A percentile compares a stretch with the other conserved stretches of the same genome.
Evolutionary conservation across 2,113 vertebrate species (phyloP).

Genomic region (Hylia prasina): DNA sequence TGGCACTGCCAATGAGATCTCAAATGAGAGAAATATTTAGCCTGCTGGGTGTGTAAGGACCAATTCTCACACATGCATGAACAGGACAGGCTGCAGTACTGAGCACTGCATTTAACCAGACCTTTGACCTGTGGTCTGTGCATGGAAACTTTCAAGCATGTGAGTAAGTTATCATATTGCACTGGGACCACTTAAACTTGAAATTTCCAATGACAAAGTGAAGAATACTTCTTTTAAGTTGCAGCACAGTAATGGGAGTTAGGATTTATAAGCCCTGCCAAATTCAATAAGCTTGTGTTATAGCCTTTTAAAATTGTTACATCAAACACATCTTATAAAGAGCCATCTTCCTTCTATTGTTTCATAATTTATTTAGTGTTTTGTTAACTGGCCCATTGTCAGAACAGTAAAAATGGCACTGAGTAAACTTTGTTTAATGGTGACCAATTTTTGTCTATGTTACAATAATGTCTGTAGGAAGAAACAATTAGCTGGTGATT

Average conservation of each 20-base stretch:
- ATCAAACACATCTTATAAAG: slow-evolving; percentile 31
- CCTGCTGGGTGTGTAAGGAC: background rate
- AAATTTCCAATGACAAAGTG: slow-evolving; percentile 17
- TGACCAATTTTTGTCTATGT: slow-evolving; percentile 46
- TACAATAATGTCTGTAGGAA: slow-evolving; percentile 47
- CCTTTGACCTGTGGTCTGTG: background rate
- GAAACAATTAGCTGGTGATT: slow-evolving; percentile 56
- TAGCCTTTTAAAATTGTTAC: slow-evolving; percentile 56
- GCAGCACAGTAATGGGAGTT: background rate
- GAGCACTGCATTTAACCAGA: background rate
- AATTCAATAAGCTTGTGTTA: slow-evolving; percentile 59
- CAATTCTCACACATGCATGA: accelerated
- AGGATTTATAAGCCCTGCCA: slow-evolving; percentile 60
- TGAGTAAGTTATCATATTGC: background rate
- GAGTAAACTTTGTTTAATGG: slow-evolving; percentile 64
- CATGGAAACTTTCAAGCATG: background rate
- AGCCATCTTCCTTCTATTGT: slow-evolving; percentile 12
- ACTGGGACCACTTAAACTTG: background rate
- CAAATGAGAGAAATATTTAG: background rate
- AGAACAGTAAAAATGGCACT: slow-evolving; percentile 49
- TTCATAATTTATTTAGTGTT: slow-evolving; percentile 66
- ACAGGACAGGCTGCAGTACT: background rate
- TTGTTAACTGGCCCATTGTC: slow-evolving; percentile 54
- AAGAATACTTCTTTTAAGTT: slow-evolving; percentile 16
- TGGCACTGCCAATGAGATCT: background rate